Conservation (phyloP, 2,113 vertebrate genomes). For the Peucedramus taeniatus region DNA sequence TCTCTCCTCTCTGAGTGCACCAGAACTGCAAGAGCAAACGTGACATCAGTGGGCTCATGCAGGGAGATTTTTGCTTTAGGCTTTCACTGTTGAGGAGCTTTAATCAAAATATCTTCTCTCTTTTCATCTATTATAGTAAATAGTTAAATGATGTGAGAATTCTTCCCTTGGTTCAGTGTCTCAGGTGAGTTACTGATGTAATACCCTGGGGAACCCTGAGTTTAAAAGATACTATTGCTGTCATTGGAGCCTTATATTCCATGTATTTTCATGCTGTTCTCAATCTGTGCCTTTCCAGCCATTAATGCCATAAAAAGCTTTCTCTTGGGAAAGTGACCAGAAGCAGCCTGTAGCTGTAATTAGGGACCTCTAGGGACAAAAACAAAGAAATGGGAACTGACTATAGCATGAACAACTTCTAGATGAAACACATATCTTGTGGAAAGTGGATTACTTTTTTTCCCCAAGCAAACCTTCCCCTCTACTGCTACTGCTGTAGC, state of each 20-base stretch:
- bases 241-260: neutral
- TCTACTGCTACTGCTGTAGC: neutral
- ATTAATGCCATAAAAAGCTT: slow-evolving; percentile 2
- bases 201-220: slow-evolving; percentile 1
- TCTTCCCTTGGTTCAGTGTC: neutral
- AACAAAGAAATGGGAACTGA: neutral
- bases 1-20: neutral
- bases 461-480: neutral
- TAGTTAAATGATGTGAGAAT: neutral
- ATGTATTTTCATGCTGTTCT: neutral
- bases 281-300: neutral
- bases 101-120: neutral
- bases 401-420: neutral
- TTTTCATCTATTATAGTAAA: neutral
- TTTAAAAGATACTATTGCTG: slow-evolving; percentile 16
- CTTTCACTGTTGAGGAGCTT: neutral
- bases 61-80: neutral
- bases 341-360: neutral
- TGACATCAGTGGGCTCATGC: neutral
- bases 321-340: slow-evolving; percentile 44
- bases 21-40: rapidly evolving
- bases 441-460: neutral
- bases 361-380: neutral
- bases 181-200: slow-evolving; percentile 37
- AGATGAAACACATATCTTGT: neutral